phyloP scores from a whole-genome alignment of 1,140 invertebrate genomes.

The Sycophila sp. region DNA sequence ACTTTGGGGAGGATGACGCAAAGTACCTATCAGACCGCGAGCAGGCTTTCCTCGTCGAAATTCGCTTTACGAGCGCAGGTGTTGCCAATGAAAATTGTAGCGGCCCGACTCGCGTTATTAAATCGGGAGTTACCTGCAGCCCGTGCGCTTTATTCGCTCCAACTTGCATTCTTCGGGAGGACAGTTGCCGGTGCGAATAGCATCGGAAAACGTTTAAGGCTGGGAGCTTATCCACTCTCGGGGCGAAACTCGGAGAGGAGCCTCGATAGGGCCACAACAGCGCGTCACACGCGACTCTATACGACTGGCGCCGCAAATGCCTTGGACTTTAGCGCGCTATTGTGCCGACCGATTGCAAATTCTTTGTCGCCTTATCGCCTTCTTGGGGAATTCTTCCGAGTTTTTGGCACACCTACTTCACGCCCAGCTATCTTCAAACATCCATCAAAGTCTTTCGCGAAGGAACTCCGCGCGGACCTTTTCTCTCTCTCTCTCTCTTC shows the following conservation, averaged over 20 bases:
- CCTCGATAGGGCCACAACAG: no score
- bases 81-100: slow-evolving; percentile 26
- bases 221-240: neutral
- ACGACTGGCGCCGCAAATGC: neutral
- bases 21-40: slow-evolving; percentile 29
- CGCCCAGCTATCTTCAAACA: no score
- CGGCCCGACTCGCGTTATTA: slow-evolving; percentile 15
- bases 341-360: no score
- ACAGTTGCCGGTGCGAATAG: no score
- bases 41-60: slow-evolving; percentile 18
- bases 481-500: no score
- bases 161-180: no score
- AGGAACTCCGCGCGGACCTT: no score
- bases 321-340: no score
- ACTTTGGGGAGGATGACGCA: slow-evolving; percentile 10
- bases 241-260: neutral
- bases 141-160: neutral
- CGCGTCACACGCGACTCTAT: neutral
- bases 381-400: no score
- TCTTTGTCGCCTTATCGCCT: no score
- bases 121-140: neutral
- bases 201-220: slow-evolving; percentile 23
- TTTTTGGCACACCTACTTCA: no score
- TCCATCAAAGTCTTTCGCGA: no score
- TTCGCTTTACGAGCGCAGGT: slow-evolving; percentile 32